These are phyloP conservation scores for Myotis brandtii DNA, from an alignment of 2,113 vertebrate species.

Conservation along the genomic window DNA sequence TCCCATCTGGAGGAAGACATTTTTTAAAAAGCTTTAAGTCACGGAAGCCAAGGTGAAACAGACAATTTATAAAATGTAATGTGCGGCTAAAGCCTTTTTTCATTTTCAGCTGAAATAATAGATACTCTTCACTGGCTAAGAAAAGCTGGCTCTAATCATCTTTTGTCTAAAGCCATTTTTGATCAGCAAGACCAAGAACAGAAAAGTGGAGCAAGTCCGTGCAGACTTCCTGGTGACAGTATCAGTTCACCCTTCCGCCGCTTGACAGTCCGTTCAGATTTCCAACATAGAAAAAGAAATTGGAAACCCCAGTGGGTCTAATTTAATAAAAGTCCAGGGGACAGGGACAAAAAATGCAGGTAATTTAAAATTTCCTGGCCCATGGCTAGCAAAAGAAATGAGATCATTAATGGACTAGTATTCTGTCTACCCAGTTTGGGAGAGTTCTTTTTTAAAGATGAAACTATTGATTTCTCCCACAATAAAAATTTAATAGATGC, in stretches of 20 bases:
- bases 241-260: background rate
- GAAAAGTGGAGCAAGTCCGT: background rate
- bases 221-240: constrained; percentile 23
- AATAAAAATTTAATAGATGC: background rate
- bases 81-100: constrained; percentile 50
- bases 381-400: background rate
- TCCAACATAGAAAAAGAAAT: constrained; percentile 17
- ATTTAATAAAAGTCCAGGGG: constrained; percentile 59
- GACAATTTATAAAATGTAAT: constrained; percentile 64
- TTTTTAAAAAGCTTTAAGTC: constrained; percentile 52
- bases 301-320: background rate
- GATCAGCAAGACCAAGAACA: constrained; percentile 44
- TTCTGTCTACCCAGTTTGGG: constrained; percentile 7
- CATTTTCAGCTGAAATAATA: constrained; percentile 66
- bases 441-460: background rate
- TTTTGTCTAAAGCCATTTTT: constrained; percentile 68
- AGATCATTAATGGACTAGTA: constrained; percentile 8
- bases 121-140: constrained; percentile 7
- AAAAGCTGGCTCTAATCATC: constrained; percentile 39
- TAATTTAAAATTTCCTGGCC: constrained; percentile 57
- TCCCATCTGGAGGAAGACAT: constrained; percentile 33
- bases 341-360: constrained; percentile 42
- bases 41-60: constrained; percentile 25
- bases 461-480: constrained; percentile 26
- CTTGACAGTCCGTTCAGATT: constrained; percentile 18